Evolutionary conservation across 2,113 vertebrate species (phyloP).

Genomic region (Chaenogobius annularis): DNA sequence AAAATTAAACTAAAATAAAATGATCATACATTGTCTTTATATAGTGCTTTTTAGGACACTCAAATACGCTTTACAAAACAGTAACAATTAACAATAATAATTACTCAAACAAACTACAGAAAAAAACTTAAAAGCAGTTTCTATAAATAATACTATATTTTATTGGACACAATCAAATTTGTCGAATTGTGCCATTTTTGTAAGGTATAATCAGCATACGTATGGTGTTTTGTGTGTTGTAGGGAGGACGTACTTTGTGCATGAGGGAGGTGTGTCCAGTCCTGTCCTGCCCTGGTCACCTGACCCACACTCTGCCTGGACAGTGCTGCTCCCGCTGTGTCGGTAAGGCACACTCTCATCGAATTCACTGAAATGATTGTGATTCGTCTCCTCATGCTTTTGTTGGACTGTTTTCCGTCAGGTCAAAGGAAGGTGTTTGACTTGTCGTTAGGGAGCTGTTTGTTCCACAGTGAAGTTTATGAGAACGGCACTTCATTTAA

Average conservation of each 20-base stretch:
- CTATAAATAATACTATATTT: no score
- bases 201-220: background rate
- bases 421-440: conserved; percentile 98
- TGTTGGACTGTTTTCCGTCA: conserved; percentile 49
- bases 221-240: conserved; percentile 53
- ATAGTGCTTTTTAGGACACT: no score
- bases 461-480: conserved; percentile 94
- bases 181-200: background rate
- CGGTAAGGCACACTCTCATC: conserved; percentile 76
- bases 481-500: conserved; percentile 87
- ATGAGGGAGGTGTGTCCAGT: conserved; percentile 90
- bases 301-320: conserved; percentile 87
- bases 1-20: no score
- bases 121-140: no score
- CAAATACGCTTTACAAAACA: no score
- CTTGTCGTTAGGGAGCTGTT: conserved; percentile 90
- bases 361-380: background rate
- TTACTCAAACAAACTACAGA: no score
- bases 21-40: no score
- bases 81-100: no score
- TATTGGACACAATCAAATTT: background rate
- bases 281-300: conserved; percentile 93
- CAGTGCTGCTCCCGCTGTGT: conserved; percentile 93
- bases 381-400: background rate
- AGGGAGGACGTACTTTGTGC: conserved; percentile 92